Base-by-base conservation (phyloP, 2,113 vertebrate genomes). In the Otolemur garnettii region DNA sequence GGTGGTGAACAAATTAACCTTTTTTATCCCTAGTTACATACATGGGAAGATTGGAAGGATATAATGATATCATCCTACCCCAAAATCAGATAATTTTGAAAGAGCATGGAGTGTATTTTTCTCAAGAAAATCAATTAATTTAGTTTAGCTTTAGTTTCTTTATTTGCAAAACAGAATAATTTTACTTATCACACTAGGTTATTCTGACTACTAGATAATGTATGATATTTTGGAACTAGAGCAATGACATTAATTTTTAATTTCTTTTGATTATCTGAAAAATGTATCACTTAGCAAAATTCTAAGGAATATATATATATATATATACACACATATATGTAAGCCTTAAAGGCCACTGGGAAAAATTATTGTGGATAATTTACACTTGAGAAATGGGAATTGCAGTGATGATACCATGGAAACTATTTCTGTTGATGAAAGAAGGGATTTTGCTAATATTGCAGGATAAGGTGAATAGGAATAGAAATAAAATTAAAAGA, bases 111-210 rank as follows among this genome's bases (percentile, higher is more conserved):
- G 90, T 96, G 57, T 35, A 71, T n/a, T 89, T 80, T 21, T 8
- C 95, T 86, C 89, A 28, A 28, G 35, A 69, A 82, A 89, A 85
- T 55, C 45, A 75, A 11, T 91, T 88, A 33, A 81, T 90, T 60
- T 50, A 87, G 66, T 24, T 96, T 80, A 66, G 30, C 74, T 91
- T 93, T 53, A 64, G 8, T 75, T 91, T 96, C 42, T 75, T 90
- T 19, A 82, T 59, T 85, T 94, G 53, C 4, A 82, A 92, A 82
- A 50, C 92, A 64, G 45, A 19, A 55, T 45, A 15, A 21, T 74
- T 78, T 91, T 91, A 45, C 42, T 22, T 94, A 62, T 33, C 62
- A 66, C 6, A 66, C 6, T 62, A 66, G 9, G 21, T 87, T 35
- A 28, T 93, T 89, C 35, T 89, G n/a, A 71, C 55, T 78, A 19